These are phyloP conservation scores for Dendronephthya gigantea DNA, from an alignment of 64 coral and sea anemone genomes.

Conservation along the genomic window DNA sequence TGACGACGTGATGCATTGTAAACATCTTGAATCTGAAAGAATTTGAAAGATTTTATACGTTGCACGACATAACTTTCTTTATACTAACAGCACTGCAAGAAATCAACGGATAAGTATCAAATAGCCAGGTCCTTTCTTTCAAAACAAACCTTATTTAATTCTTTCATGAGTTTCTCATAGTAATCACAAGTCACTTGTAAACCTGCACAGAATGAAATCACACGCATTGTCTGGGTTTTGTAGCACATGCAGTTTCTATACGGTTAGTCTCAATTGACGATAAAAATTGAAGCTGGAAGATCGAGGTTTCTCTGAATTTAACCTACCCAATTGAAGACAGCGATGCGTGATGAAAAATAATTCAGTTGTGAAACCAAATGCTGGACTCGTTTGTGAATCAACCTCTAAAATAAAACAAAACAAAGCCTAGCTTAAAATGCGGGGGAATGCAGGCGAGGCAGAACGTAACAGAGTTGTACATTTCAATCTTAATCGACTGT, in stretches of 20 bases:
- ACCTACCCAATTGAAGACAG: constrained; percentile 75
- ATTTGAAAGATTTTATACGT: background rate
- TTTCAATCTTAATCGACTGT: too few species aligned
- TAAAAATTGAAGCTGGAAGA: background rate
- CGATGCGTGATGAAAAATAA: constrained; percentile 89
- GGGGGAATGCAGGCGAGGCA: too few species aligned
- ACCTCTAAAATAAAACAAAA: constrained; percentile 1
- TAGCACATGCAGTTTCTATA: too few species aligned
- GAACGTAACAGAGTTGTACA: too few species aligned
- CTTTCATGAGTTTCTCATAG: background rate
- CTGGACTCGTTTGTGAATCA: constrained; percentile 14
- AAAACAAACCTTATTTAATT: background rate
- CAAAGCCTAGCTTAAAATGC: background rate
- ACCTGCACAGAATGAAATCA: background rate
- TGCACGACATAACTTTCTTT: too few species aligned
- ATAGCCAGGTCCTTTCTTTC: background rate
- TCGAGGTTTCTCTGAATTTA: background rate
- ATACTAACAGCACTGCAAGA: too few species aligned
- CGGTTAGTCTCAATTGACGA: background rate
- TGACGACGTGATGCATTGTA: constrained; percentile 57
- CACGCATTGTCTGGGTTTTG: too few species aligned
- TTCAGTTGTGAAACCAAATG: constrained; percentile 88
- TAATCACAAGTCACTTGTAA: background rate
- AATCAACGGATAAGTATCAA: too few species aligned
- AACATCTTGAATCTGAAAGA: constrained; percentile 57